Evolutionary conservation across 2,113 vertebrate genomes (phyloP).

Genomic region (Thunnus maccoyii): DNA sequence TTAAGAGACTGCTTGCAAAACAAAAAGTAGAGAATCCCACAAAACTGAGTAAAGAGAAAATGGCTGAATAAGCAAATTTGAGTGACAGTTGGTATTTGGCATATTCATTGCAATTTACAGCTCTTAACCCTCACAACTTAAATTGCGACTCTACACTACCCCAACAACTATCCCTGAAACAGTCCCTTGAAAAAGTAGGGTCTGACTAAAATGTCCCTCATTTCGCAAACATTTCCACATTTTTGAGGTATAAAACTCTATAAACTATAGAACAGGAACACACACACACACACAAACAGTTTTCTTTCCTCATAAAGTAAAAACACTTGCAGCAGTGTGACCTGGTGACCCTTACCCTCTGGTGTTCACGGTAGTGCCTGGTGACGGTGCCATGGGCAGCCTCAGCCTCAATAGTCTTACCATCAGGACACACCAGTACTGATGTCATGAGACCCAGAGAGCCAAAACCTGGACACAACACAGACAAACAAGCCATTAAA

Average conservation of each 20-base stretch:
- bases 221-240: conserved; percentile 10
- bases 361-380: conserved; percentile 96
- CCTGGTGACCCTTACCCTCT: conserved; percentile 86
- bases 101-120: too few relatives aligned
- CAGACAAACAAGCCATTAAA: not conserved
- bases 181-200: not conserved
- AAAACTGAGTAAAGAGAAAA: too few relatives aligned
- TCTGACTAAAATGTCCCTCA: not conserved
- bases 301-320: not conserved
- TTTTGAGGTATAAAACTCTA: not conserved
- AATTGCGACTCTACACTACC: too few relatives aligned
- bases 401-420: conserved; percentile 96
- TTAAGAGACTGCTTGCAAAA: too few relatives aligned
- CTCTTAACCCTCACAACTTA: too few relatives aligned
- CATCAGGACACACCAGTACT: conserved; percentile 94
- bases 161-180: not conserved
- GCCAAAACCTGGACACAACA: conserved; percentile 88
- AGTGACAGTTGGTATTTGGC: too few relatives aligned
- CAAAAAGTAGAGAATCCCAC: too few relatives aligned
- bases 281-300: not conserved
- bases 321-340: not conserved
- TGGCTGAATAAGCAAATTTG: too few relatives aligned
- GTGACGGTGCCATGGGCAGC: conserved; percentile 96
- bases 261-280: too few relatives aligned
- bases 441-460: conserved; percentile 97